A percentile compares a stretch with the other conserved stretches of the same genome.
Evolutionary conservation across 2,113 vertebrate species (phyloP).

Genomic region (Butorides virescens): DNA sequence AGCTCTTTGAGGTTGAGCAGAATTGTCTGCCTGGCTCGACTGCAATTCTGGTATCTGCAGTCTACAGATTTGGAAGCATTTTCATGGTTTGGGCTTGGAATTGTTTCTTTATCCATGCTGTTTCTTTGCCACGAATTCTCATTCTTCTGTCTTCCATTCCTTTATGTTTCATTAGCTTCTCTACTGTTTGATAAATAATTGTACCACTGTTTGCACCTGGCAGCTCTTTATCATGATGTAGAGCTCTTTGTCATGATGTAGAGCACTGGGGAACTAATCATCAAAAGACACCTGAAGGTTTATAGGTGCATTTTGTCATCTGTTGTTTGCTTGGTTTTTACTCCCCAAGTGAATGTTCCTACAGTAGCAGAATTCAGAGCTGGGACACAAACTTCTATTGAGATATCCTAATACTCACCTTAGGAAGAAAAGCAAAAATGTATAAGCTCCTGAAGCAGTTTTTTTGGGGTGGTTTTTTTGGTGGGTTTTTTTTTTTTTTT

Average conservation of each 20-base stretch:
- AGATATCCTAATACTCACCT: neutral
- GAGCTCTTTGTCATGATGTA: neutral
- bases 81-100: conserved; percentile 18
- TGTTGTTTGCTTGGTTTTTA: neutral
- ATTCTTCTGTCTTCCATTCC: neutral
- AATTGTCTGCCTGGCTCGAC: conserved; percentile 59
- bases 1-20: conserved; percentile 66
- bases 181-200: conserved; percentile 18
- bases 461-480: neutral
- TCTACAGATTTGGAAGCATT: conserved; percentile 47
- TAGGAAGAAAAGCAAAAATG: neutral
- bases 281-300: neutral
- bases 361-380: neutral
- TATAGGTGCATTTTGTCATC: conserved; percentile 29
- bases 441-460: neutral
- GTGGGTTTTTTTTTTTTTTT: neutral
- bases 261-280: neutral
- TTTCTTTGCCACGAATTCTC: conserved; percentile 2
- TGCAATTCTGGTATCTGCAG: conserved; percentile 53
- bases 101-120: neutral
- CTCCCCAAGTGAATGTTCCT: neutral
- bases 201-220: neutral
- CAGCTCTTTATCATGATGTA: conserved; percentile 1
- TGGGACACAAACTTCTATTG: neutral
- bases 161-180: conserved; percentile 48